These are phyloP conservation scores for Aradophagus sp. DNA, from an alignment of 1,140 invertebrate genomes.

Conservation along the genomic window DNA sequence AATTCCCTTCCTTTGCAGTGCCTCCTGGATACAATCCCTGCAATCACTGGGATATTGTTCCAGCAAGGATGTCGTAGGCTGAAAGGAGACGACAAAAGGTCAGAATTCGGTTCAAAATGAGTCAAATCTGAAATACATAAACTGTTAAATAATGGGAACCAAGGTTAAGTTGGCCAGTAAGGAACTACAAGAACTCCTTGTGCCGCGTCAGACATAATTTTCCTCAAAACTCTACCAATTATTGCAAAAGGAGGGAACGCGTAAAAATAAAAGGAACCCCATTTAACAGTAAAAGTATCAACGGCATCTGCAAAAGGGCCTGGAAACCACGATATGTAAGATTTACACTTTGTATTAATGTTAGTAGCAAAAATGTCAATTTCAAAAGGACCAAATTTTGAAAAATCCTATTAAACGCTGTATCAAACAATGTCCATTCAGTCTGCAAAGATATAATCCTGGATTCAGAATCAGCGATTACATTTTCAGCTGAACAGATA, in stretches of 20 bases:
- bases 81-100: slow-evolving; percentile 20
- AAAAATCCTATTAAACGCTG: background rate
- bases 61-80: slow-evolving; percentile 5
- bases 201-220: slow-evolving; percentile 12
- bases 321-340: slow-evolving; percentile 15
- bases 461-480: slow-evolving; percentile 6
- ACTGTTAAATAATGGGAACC: slow-evolving; percentile 12
- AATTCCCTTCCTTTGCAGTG: slow-evolving; percentile 2
- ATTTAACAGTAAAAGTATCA: slow-evolving; percentile 15
- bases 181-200: slow-evolving; percentile 14
- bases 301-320: slow-evolving; percentile 9
- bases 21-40: slow-evolving; percentile 16
- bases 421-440: slow-evolving; percentile 13
- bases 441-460: slow-evolving; percentile 9
- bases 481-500: slow-evolving; percentile 12
- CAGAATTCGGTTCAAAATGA: slow-evolving; percentile 4
- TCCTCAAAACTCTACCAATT: slow-evolving; percentile 11
- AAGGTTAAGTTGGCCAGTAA: slow-evolving; percentile 25
- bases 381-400: slow-evolving; percentile 2
- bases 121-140: slow-evolving; percentile 10
- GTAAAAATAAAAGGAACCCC: slow-evolving; percentile 14
- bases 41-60: slow-evolving; percentile 6
- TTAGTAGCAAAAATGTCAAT: slow-evolving; percentile 23
- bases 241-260: slow-evolving; percentile 25
- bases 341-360: slow-evolving; percentile 13